Evolutionary conservation across 2,797 vertebrate species (phyloP), one percentile per base, ranked within the genome.

Genomic region (Diglossa cyanea): DNA sequence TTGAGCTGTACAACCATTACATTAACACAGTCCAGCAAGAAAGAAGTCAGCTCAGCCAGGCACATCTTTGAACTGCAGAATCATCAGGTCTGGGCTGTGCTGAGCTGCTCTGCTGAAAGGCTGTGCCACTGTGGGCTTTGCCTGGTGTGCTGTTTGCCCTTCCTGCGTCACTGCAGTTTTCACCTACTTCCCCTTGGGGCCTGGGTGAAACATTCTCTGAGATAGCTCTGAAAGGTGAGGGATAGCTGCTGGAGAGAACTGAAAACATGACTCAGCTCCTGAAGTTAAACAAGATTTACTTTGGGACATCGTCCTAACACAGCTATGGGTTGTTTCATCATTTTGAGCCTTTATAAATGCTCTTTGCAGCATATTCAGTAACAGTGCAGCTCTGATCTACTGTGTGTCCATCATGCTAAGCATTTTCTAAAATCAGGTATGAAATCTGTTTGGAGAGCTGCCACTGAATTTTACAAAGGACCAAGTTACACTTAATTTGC

Each of bases 21-120:
- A 81, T 71, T 94, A 90, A 87, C 74, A 73, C 83, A 95, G 92
- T 28, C 83, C 86, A 92, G 86, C 92, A 92, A 53, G 86, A 93
- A 90, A 45, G 80, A 80, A 79, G 31, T 17, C 60, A 51, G 30
- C 53, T 92, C 80, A 97, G 31, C 60, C 72, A 86, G 79, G 77
- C 80, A 85, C 55, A 53, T 70, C 93, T 84, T 30, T 62, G 83
- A 95, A 95, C 24, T 93, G 86, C 92, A 94, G 88, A 85, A 93
- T 95, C 93, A 94, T 93, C 94, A 93, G 61, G 44, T 88, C 76
- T 79, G 44, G 37, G 86, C 70, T 77, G 50, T 47, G 77, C 62
- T n/a, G 74, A 45, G 83, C 7, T 39, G 44, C 62, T 93, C 42
- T 7, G 6, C 40, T 62, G 40, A 23, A 62, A 63, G 54, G 35